A percentile compares a stretch with the other conserved stretches of the same genome.
Evolutionary conservation across 2,797 vertebrate species (phyloP).

Genomic region (Loriculus beryllinus): DNA sequence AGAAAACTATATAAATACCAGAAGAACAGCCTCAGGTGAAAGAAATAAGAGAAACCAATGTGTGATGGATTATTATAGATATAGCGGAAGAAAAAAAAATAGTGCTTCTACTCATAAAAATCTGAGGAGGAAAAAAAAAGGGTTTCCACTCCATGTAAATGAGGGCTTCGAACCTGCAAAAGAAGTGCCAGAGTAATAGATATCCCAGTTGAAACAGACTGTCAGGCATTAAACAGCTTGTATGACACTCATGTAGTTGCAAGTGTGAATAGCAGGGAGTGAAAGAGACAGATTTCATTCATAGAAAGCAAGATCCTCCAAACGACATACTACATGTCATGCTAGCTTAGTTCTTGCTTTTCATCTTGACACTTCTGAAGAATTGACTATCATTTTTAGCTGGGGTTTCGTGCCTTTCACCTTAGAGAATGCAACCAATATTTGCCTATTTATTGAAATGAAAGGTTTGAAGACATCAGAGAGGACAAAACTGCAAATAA

Average conservation of each 20-base stretch:
- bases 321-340: neutral
- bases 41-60: neutral
- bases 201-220: neutral
- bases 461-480: neutral
- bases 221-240: neutral
- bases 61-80: neutral
- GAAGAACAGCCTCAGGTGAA: neutral
- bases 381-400: neutral
- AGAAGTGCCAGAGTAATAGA: neutral
- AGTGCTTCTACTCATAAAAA: neutral
- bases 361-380: neutral
- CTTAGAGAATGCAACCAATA: neutral
- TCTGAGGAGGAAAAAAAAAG: neutral
- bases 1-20: neutral
- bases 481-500: neutral
- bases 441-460: neutral
- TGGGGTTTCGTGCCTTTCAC: neutral
- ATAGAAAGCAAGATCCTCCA: neutral
- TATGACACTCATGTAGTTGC: neutral
- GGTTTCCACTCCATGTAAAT: neutral
- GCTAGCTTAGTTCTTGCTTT: neutral
- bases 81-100: neutral
- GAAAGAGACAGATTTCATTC: slow-evolving; percentile 24
- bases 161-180: neutral
- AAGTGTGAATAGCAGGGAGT: neutral